phyloP scores from a whole-genome alignment of 1,140 invertebrate genomes.

The Drosophila rhopaloa region DNA sequence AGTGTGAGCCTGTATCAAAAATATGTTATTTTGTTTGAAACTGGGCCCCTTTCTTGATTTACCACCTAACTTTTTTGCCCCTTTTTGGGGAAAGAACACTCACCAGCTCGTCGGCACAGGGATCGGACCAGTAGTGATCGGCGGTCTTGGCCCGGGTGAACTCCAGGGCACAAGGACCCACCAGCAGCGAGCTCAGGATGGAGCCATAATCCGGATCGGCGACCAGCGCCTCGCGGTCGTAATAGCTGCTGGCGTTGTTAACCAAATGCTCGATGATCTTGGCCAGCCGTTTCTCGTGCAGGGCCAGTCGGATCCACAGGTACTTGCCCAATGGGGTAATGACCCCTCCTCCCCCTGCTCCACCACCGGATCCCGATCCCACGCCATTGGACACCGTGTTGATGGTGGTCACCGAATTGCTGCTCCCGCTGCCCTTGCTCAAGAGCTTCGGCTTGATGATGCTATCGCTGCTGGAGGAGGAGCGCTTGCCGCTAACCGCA shows the following conservation, averaged over 20 bases:
- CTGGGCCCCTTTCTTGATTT: too few species aligned
- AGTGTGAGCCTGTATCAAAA: too few species aligned
- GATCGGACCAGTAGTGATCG: slow-evolving; percentile 96
- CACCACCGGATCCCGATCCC: slow-evolving; percentile 53
- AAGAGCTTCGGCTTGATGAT: slow-evolving; percentile 88
- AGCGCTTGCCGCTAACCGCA: slow-evolving; percentile 88
- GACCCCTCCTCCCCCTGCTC: slow-evolving; percentile 17
- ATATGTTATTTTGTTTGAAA: too few species aligned
- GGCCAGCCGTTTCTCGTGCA: slow-evolving; percentile 94
- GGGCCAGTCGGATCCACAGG: slow-evolving; percentile 94
- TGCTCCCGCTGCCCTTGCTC: slow-evolving; percentile 86
- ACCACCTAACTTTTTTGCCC: too few species aligned
- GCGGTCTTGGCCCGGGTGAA: slow-evolving; percentile 95
- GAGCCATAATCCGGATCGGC: slow-evolving; percentile 96
- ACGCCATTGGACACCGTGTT: slow-evolving; percentile 58
- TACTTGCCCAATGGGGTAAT: slow-evolving; percentile 86
- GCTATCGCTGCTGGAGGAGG: slow-evolving; percentile 91
- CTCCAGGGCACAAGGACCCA: slow-evolving; percentile 96
- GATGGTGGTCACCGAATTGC: slow-evolving; percentile 85
- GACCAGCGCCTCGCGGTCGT: slow-evolving; percentile 94
- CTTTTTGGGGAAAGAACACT: not conserved
- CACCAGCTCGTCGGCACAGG: slow-evolving; percentile 95
- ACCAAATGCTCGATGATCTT: slow-evolving; percentile 95
- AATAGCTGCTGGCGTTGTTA: slow-evolving; percentile 91
- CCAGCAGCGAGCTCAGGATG: slow-evolving; percentile 94